These are phyloP conservation scores for Clepsis dumicolana DNA, from an alignment of 2,888 invertebrate species.

Conservation along the genomic window DNA sequence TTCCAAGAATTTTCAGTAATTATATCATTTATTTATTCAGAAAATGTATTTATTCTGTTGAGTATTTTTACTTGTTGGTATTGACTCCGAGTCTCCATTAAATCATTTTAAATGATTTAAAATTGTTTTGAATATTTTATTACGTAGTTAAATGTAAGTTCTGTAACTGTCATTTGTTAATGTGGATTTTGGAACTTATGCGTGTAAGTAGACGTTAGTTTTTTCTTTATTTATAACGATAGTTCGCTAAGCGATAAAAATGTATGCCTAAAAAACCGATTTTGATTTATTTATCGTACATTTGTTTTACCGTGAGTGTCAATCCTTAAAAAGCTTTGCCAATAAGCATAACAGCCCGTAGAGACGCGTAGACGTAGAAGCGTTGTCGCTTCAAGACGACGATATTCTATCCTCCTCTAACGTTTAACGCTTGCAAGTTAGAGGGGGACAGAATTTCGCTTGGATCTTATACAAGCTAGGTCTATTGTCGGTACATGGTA, in stretches of 20 bases:
- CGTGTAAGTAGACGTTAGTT: conserved; percentile 15
- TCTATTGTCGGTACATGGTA: too few species aligned
- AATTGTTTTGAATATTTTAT: conserved; percentile 38
- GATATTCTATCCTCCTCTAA: background rate
- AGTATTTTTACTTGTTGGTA: conserved; percentile 27
- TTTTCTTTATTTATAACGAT: conserved; percentile 7
- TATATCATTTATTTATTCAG: conserved; percentile 19
- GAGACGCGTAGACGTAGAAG: too few species aligned
- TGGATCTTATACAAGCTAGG: background rate
- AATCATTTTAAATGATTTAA: conserved; percentile 68
- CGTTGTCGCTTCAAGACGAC: background rate
- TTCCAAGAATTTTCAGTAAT: conserved; percentile 57
- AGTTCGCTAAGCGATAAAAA: conserved; percentile 30
- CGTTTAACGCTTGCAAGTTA: background rate
- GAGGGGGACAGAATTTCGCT: background rate
- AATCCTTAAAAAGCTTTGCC: background rate
- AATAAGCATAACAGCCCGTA: too few species aligned
- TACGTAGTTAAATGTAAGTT: background rate
- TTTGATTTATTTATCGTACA: background rate
- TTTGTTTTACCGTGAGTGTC: background rate
- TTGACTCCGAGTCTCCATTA: conserved; percentile 44
- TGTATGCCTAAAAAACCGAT: background rate
- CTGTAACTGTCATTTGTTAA: conserved; percentile 15
- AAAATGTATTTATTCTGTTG: conserved; percentile 14
- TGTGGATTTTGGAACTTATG: conserved; percentile 18